phyloP scores from a whole-genome alignment of 2,113 vertebrate genomes.

The Semicossyphus pulcher region DNA sequence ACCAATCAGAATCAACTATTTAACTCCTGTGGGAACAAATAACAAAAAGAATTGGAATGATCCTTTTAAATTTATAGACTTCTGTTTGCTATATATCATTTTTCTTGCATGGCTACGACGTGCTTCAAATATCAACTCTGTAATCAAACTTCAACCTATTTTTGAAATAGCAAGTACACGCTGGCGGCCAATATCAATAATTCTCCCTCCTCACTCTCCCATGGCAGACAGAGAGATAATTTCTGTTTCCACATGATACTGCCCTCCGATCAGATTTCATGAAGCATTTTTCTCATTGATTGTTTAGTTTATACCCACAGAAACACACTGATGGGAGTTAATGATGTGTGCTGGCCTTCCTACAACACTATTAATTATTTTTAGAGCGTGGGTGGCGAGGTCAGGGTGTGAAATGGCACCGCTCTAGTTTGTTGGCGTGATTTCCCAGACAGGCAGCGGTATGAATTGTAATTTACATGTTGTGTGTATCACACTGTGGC shows the following conservation, averaged over 20 bases:
- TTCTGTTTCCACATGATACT: conserved; percentile 45
- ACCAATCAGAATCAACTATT: no score
- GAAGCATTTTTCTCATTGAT: conserved; percentile 55
- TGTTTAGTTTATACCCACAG: conserved; percentile 49
- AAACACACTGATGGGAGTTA: conserved; percentile 51
- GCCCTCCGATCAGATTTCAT: conserved; percentile 53
- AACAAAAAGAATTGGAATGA: not conserved
- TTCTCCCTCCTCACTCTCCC: conserved; percentile 14
- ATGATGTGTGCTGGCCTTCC: conserved; percentile 46
- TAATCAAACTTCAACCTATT: conserved; percentile 24
- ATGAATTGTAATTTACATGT: conserved; percentile 25
- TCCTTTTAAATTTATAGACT: not conserved
- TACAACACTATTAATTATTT: conserved; percentile 61
- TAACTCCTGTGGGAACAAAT: no score
- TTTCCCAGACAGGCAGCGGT: conserved; percentile 34
- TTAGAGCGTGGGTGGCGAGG: conserved; percentile 53
- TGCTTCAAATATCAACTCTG: conserved; percentile 6
- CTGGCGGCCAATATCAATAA: conserved; percentile 54
- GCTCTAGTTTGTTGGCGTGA: conserved; percentile 55
- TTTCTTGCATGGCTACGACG: not conserved
- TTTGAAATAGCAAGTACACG: conserved; percentile 47
- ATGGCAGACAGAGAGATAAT: not conserved
- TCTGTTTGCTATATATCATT: not conserved
- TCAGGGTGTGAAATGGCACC: conserved; percentile 53
- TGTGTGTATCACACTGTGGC: not conserved